phyloP scores from a whole-genome alignment of 2,113 vertebrate species.

The Jacana jacana region DNA sequence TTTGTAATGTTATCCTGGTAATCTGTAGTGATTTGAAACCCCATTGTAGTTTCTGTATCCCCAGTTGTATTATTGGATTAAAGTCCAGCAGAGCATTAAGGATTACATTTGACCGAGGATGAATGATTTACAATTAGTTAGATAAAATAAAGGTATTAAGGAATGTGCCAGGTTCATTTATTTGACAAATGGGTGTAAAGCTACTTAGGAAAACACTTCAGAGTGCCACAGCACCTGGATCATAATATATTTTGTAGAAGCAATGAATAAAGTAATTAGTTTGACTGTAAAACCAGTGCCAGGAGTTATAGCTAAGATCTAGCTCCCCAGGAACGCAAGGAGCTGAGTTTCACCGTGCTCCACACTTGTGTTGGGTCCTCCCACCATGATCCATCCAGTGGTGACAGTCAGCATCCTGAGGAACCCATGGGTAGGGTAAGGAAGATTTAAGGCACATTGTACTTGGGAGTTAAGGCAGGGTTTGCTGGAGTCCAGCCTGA shows the following conservation, averaged over 20 bases:
- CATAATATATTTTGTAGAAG: background rate
- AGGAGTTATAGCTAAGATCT: background rate
- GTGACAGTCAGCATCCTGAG: background rate
- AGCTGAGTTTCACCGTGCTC: background rate
- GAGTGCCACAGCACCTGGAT: background rate
- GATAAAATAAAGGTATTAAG: slow-evolving; percentile 46
- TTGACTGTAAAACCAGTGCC: background rate
- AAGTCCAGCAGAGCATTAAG: slow-evolving; percentile 32
- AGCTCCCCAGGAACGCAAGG: background rate
- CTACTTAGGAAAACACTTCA: background rate
- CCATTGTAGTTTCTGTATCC: slow-evolving; percentile 30
- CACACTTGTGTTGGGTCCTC: background rate
- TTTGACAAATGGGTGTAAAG: slow-evolving; percentile 27
- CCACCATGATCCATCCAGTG: fast-evolving
- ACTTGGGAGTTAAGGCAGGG: background rate
- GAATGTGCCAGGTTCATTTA: slow-evolving; percentile 15
- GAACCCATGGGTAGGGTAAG: background rate
- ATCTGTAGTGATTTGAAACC: slow-evolving; percentile 34
- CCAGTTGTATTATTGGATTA: slow-evolving; percentile 44
- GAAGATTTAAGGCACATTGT: background rate
- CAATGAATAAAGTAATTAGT: background rate
- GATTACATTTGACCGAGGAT: slow-evolving; percentile 39
- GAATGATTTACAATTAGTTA: slow-evolving; percentile 38
- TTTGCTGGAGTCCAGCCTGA: background rate
- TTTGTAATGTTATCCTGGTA: slow-evolving; percentile 32